Base-by-base conservation (phyloP, 2,797 vertebrate genomes). In the Decapterus maruadsi region DNA sequence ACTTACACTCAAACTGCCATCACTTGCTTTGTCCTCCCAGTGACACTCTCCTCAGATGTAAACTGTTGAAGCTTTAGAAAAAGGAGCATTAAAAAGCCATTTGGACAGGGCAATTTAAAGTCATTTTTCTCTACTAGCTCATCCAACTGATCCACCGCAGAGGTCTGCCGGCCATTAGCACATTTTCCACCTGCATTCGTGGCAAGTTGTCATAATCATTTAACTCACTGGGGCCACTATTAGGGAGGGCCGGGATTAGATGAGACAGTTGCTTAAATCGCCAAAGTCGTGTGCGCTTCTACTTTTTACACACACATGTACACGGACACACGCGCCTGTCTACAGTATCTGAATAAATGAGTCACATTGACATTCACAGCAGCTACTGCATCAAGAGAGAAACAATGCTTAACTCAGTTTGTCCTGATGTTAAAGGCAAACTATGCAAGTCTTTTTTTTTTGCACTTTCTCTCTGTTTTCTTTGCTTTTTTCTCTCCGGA, bases 11-110 rank as follows among this genome's bases (percentile, higher is more conserved):
- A 62, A 57, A 54, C 67, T 54, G 38, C 51, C 54, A 54, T 58
- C 69, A 10, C 46, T 59, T 19, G 16, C 51, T 20, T 19, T 12
- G 55, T 40, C 55, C 48, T 61, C 36, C 19, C 57, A 87, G 42
- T 56, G 62, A 55, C 55, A 31, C 57, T 3, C 0, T 40, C 54
- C 54, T 80, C 80, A 55, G 75, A 45, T 67, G 76, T 74, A 72
- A 77, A 68, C 54, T n/a, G 29, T 22, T 48, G 16, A 42, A 54
- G 43, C 70, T 84, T 75, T 19, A 29, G 71, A 71, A 58, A 68
- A 68, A 77, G 14, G 45, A 68, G 54, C 80, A 86, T 91, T 86
- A 86, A 87, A 84, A 78, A 77, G 62, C 61, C 62, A 78, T 86
- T 87, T 82, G 57, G 63, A 70, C 4, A 3, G 14, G 6, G 38